Evolutionary conservation across 2,888 invertebrate genomes (phyloP), one percentile per base, ranked within the genome.

Genomic region (Cosmopolites sordidus): DNA sequence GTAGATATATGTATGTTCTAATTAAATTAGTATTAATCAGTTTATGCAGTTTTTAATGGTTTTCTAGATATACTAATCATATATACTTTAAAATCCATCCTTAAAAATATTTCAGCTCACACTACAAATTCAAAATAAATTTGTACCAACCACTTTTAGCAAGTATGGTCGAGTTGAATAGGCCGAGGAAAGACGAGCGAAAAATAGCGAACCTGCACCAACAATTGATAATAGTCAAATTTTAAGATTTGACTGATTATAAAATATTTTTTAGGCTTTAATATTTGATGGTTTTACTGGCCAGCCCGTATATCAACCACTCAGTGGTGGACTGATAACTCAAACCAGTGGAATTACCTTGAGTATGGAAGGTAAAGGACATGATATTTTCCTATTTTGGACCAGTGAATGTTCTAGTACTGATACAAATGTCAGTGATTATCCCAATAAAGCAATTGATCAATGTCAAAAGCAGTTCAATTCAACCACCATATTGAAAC

Each of bases 361-460:
- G 40, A 78, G 79, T 12, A 76, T 81, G 54, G 78, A 81, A 60
- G 78, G 77, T 6, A 77, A 76, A 58, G 89, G 89, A 1, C 86
- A 86, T 61, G 90, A 91, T 69, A 79, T 87, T 69, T 89, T 86
- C 66, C 70, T 90, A 1, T 86, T 85, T 68, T 91, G 89, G 89
- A 82, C 83, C 27, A 80, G 84, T 1, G 84, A 87, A 63, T 87
- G 87, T 53, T 74, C 73, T 42, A 75, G 73, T 38, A 48, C 57
- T 1, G 62, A 61, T 15, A 51, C 57, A 22, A 58, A 58, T 33
- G 60, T 40, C 40, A 16, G 15, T 6, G 17, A 40, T 16, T 5
- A 16, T 14, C n/a, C 2, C 4, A 14, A 16, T 3, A 40, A 46
- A 48, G 39, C 39, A 16, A 59, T 57, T 33, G 67, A 65, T 16